Base-by-base conservation (phyloP, 1,140 invertebrate species). In the Probaryconus sp. region DNA sequence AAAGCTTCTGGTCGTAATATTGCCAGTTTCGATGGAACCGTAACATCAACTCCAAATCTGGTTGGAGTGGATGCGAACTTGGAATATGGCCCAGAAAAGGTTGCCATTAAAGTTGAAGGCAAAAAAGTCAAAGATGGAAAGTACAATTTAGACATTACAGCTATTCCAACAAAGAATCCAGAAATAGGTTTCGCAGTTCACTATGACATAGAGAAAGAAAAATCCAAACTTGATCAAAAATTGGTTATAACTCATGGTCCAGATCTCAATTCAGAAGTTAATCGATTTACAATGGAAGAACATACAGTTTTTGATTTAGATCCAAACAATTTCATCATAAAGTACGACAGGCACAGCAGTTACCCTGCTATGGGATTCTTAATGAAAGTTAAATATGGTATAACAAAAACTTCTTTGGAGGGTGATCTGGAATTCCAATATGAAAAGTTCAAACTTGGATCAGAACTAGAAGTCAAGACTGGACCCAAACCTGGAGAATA, bases 181-280 rank as follows among this genome's bases (percentile, higher is more conserved):
- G 88, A 89, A 40, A 83, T 91, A 30, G 92, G 91, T 50, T 90
- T 92, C 64, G 89, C 89, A 13, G 5, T 91, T 2, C 80, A 89
- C 1, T 90, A 87, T 65, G 86, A 89, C 7, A 71, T 85, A 4
- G 83, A 87, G 14, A 76, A 47, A 13, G 53, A 77, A 3, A 35
- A 71, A 18, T 61, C 77, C 2, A 51, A 72, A 0, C 71, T 82
- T 2, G 76, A 88, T 2, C 87, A 89, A 28, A 90, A 89, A 26
- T 74, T 93, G 1, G 83, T 90, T 7, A 67, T 94, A 3, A 83
- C 89, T 13, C 91, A 93, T 76, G 92, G 92, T 5, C 78, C 85
- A 0, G 91, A 93, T 80, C 84, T 90, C 4, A 88, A 89, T 6
- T 90, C 90, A 5, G 85, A 89, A 38, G 76, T 83, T 1, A 89